Base-by-base conservation (phyloP, 2,113 vertebrate species). In the Tetrax tetrax region DNA sequence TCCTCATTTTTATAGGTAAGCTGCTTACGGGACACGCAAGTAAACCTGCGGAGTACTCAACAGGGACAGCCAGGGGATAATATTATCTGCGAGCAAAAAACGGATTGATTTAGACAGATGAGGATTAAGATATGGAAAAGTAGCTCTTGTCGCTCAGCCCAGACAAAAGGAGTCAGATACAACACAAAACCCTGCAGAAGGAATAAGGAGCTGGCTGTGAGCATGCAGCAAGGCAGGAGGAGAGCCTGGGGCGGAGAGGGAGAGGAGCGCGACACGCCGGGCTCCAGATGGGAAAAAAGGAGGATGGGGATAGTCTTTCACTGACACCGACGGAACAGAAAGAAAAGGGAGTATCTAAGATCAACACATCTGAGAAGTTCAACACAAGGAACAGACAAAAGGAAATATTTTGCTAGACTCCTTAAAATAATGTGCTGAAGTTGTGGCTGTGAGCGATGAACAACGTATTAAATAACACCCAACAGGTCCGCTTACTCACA, bases 61-160 rank as follows among this genome's bases (percentile, higher is more conserved):
- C 1, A 8, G 31, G n/a, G 80, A 74, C 35, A 37, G 27, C 23
- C 45, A n/a, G 45, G 27, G 72, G 90, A 79, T 69, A 69, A 27
- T 25, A 69, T 8, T 13, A 56, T 33, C 80, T 45, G 33, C 10
- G 3, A 51, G 59, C 9, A 21, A 45, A 45, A n/a, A 56, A 53
- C 29, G 47, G 50, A 87, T 20, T 64, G 33, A 90, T 85, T 76
- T 41, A 53, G 51, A 69, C 43, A 76, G 61, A 74, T 31, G 48
- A 63, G 66, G 88, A 92, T 88, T 89, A 89, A 57, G 72, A 68
- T 68, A 74, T 1, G 31, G 81, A 57, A 72, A 94, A 96, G 56
- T 2, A 75, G 71, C 60, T 95, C 80, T 38, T 37, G 38, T 3
- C 43, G 80, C 33, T 83, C 50, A 45, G 71, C 43, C 27, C 60